Evolutionary conservation across 2,797 vertebrate genomes (phyloP).

Genomic region (Pogoniulus pusillus): DNA sequence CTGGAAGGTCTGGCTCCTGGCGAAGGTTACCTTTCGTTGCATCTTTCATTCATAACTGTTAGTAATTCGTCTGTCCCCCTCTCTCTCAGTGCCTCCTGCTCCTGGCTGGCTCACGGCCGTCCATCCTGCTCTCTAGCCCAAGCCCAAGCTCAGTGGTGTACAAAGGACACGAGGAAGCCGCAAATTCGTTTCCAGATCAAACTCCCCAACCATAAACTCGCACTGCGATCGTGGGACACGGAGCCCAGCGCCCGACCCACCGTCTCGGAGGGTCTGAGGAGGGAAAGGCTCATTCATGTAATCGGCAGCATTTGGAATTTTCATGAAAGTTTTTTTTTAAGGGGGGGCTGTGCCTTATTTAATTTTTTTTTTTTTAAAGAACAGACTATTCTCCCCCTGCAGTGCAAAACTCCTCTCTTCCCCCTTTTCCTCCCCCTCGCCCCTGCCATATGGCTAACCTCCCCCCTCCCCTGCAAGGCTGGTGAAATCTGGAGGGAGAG

Average conservation of each 20-base stretch:
- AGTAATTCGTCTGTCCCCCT: not conserved
- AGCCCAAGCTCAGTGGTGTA: not conserved
- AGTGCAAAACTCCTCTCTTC: constrained; percentile 3
- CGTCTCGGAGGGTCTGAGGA: not conserved
- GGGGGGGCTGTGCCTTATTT: not conserved
- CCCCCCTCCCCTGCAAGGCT: constrained; percentile 62
- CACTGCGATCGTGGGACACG: not conserved
- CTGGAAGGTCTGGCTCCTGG: not conserved
- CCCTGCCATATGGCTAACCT: constrained; percentile 71
- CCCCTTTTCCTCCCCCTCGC: constrained; percentile 48
- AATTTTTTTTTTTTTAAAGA: not conserved
- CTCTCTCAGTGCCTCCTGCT: not conserved
- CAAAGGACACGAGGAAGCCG: not conserved
- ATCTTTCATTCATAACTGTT: constrained; percentile 36
- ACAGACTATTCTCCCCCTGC: constrained; percentile 11
- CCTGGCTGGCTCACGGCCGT: not conserved
- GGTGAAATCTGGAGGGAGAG: constrained; percentile 70
- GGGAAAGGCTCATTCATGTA: constrained; percentile 48
- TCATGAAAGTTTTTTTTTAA: constrained; percentile 44
- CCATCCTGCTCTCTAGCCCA: not conserved
- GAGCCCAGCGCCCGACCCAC: not conserved
- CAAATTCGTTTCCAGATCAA: constrained; percentile 33
- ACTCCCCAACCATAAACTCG: not conserved
- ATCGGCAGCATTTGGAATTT: constrained; percentile 53
- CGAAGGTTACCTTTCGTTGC: constrained; percentile 38